Base-by-base conservation (phyloP, 2,888 invertebrate genomes). In the Cheilosia scutellata region DNA sequence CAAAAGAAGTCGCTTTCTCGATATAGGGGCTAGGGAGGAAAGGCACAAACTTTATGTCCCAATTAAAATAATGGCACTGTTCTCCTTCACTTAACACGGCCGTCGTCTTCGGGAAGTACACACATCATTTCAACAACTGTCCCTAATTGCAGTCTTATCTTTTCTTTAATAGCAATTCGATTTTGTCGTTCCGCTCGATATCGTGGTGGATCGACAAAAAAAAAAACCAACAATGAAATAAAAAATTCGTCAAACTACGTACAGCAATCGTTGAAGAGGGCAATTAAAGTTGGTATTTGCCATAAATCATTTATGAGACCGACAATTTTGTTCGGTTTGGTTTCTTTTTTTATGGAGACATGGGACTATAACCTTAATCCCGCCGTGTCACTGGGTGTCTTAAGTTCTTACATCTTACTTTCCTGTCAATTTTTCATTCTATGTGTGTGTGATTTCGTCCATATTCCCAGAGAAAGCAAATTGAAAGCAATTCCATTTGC, bases 401-500 rank as follows among this genome's bases (percentile, higher is more conserved):
- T 72, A 71, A 68, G 62, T 77, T 58, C 58, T 66, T 66, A 65
- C 70, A 66, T 51, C 68, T 51, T 51, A 63, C 42, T 83, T 33
- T 83, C 47, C 51, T 74, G 55, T 58, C 47, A 71, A 72, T 40
- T 40, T 55, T 53, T 65, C 42, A 3, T 68, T 37, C 37, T 51
- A 2, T 42, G n/a, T 20, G 9, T 20, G 60, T 44, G 11, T 20
- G n/a, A n/a, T 27, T 27, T 25, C 31, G 65, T 57, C 51, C 11
- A 11, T 27, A 27, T 20, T 25, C 58, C 11, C 6, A 9, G 49
- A 16, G 31, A 31, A 63, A 55, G 57, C 53, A 66, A 77, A 83
- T 78, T 83, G 82, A 82, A 77, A 77, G 78, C 82, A 77, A 78
- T 72, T 62, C 82, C 78, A 78, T 83, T 83, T 62, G 71, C 62